Evolutionary conservation across 53 echinoderm and acorn worm genomes (phyloP).

Genomic region (Zoroaster sp.): DNA sequence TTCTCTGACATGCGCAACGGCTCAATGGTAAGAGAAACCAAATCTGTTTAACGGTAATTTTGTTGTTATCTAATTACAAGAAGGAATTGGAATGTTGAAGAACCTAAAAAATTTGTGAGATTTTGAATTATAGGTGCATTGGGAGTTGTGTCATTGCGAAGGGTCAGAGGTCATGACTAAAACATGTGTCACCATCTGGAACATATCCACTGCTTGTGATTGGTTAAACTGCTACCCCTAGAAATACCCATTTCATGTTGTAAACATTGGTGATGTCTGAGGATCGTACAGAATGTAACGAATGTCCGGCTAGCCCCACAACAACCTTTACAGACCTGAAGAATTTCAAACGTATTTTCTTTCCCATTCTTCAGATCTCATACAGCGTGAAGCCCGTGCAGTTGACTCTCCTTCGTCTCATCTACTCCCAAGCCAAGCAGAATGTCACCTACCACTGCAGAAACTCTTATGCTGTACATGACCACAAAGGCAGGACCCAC

Average conservation of each 20-base stretch:
- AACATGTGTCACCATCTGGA: not conserved
- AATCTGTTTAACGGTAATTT: not conserved
- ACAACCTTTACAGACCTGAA: not conserved
- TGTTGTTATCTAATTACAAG: not conserved
- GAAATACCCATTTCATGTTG: not conserved
- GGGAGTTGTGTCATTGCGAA: too few relatives aligned
- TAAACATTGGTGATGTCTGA: not conserved
- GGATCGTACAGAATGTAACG: not conserved
- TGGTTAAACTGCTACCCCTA: not conserved
- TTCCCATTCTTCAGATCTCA: constrained; percentile 32
- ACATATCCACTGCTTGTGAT: not conserved
- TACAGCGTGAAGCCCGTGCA: constrained; percentile 78
- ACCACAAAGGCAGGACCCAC: constrained; percentile 49
- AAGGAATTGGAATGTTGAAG: not conserved
- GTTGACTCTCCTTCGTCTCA: constrained; percentile 91
- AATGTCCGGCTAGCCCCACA: not conserved
- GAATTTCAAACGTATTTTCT: not conserved
- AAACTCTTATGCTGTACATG: constrained; percentile 77
- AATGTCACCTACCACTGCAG: constrained; percentile 90
- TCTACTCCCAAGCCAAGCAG: constrained; percentile 77
- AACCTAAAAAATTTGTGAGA: not conserved
- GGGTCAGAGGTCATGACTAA: too few relatives aligned
- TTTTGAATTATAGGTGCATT: too few relatives aligned
- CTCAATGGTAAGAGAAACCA: not conserved
- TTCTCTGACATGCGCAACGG: constrained; percentile 25